Base-by-base conservation (phyloP, 2,797 vertebrate genomes). In the Melanotaenia boesemani region DNA sequence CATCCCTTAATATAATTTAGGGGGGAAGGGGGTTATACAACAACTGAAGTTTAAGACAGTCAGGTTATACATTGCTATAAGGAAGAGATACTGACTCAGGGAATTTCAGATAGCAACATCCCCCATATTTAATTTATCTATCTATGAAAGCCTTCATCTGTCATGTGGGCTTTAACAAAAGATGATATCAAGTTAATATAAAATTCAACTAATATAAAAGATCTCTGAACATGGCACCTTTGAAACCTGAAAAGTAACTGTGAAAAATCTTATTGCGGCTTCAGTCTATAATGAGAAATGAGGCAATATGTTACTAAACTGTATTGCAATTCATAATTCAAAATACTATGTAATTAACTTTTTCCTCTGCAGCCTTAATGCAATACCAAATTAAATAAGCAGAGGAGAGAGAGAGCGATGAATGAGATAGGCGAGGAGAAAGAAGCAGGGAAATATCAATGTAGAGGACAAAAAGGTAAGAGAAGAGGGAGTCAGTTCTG, bases 261-360 rank as follows among this genome's bases (percentile, higher is more conserved):
- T 71, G 70, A 84, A 80, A 77, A 80, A 71, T 75, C 67, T 77
- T 76, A 68, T 72, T 32, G 24, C 59, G n/a, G 70, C 74, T 59
- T 79, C 74, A 11, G 59, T 65, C 77, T 26, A 70, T 22, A 3
- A 50, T 80, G 80, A 89, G 84, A 74, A 88, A 88, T 81, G 69
- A 89, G 71, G 72, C 81, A 77, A 86, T 87, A 82, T 77, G 75
- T 85, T 83, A 76, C 76, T 68, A 78, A 90, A 86, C 79, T 81
- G 80, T 65, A 75, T 64, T 67, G 44, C 73, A 65, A 85, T 90
- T 85, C 80, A 85, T 90, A 84, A 89, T 87, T 92, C 76, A 86
- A 82, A 89, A 82, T 67, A 82, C 82, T 72, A 67, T 24, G 62
- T 88, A 83, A 91, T 91, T 86, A 90, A 87, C 76, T 85, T 86